These are phyloP conservation scores for Papilio helenus DNA, from an alignment of 1,140 invertebrate genomes.

Conservation along the genomic window DNA sequence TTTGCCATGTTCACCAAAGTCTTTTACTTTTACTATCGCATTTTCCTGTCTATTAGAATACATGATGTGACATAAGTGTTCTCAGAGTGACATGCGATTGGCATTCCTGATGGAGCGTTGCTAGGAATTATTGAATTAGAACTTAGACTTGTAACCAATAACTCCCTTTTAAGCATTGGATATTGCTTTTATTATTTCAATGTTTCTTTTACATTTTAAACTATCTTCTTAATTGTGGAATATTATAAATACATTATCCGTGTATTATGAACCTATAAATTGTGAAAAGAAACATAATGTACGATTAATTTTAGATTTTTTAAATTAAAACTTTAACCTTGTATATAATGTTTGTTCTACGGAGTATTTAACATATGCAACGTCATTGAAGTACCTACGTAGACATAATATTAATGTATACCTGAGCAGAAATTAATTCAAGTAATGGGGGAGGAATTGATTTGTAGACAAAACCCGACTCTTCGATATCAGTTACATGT, in stretches of 20 bases:
- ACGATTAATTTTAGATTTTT: no score
- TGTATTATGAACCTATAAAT: no score
- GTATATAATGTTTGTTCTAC: no score
- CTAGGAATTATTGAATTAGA: conserved; percentile 24
- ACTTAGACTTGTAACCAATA: not conserved
- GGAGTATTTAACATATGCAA: not conserved
- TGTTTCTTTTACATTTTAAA: no score
- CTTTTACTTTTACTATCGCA: not conserved
- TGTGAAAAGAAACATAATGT: no score
- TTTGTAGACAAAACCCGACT: not conserved
- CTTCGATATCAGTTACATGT: not conserved
- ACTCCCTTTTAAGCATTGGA: not conserved
- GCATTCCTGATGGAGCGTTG: not conserved
- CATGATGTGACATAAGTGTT: conserved; percentile 13
- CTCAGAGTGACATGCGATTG: conserved; percentile 16
- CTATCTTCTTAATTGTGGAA: no score
- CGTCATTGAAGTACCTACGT: not conserved
- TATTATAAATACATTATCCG: no score
- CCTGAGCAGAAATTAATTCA: conserved; percentile 17
- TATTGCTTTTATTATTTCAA: not conserved
- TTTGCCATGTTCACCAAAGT: no score
- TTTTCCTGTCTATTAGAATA: conserved; percentile 28
- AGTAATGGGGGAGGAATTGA: conserved; percentile 15
- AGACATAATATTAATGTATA: not conserved
- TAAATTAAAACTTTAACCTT: no score